These are phyloP conservation scores for Holocentrus rufus DNA, from an alignment of 2,797 vertebrate genomes.

Conservation along the genomic window DNA sequence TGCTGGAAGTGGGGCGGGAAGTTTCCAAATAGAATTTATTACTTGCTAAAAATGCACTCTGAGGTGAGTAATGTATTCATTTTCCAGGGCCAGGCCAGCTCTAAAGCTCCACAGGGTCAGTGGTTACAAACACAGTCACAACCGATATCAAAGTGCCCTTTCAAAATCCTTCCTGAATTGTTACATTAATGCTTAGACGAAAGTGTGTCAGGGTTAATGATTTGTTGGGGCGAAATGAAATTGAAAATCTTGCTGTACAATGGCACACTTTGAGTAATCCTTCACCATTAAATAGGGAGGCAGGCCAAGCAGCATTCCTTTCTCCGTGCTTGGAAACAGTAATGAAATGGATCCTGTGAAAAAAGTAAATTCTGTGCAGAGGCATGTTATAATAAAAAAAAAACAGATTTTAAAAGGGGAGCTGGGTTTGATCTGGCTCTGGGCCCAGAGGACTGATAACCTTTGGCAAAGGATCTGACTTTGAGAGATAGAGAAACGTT, in stretches of 20 bases:
- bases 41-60: constrained; percentile 35
- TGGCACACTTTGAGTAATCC: constrained; percentile 28
- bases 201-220: constrained; percentile 35
- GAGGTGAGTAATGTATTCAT: constrained; percentile 24
- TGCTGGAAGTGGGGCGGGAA: background rate
- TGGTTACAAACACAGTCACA: constrained; percentile 1
- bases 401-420: constrained; percentile 35
- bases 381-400: constrained; percentile 56
- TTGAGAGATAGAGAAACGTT: constrained; percentile 7
- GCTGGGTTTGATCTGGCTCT: constrained; percentile 55
- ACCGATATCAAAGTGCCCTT: background rate
- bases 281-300: constrained; percentile 73
- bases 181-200: constrained; percentile 11
- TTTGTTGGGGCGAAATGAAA: constrained; percentile 31
- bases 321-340: constrained; percentile 44
- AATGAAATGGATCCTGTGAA: constrained; percentile 43
- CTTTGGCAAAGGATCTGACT: constrained; percentile 42
- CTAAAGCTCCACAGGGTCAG: constrained; percentile 11
- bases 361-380: constrained; percentile 46
- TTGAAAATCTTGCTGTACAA: constrained; percentile 24
- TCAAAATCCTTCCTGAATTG: background rate
- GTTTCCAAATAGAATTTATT: constrained; percentile 10
- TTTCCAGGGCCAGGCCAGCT: background rate
- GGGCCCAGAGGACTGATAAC: constrained; percentile 58
- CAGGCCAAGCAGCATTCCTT: constrained; percentile 57